Conservation (phyloP, 2,113 vertebrate genomes). For the Psammodynastes pulverulentus region DNA sequence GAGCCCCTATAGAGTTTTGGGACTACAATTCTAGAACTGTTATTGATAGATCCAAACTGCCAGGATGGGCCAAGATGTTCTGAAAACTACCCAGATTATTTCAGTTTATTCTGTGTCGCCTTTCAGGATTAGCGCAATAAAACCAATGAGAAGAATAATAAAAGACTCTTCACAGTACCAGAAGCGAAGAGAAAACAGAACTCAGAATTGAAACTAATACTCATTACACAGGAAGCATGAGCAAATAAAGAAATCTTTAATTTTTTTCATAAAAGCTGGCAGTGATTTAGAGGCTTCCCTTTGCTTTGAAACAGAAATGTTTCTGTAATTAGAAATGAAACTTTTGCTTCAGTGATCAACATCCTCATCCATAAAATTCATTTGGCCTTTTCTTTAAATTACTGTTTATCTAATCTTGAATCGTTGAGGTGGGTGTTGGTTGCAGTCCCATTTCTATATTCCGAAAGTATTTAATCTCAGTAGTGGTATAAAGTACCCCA, state of each 20-base stretch:
- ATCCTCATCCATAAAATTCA: not conserved
- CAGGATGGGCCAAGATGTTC: not conserved
- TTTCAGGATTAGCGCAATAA: not conserved
- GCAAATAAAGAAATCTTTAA: not conserved
- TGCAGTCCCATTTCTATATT: not conserved
- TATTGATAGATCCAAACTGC: not conserved
- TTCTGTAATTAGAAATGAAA: not conserved
- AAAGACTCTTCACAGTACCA: not conserved
- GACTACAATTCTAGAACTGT: not conserved
- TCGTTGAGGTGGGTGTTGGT: not conserved
- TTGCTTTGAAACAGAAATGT: not conserved
- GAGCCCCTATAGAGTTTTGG: not conserved
- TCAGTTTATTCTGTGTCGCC: not conserved
- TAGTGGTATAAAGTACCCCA: not conserved
- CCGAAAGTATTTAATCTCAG: not conserved
- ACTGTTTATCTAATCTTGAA: not conserved
- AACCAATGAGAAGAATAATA: not conserved
- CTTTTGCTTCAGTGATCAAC: not conserved
- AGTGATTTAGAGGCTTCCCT: not conserved
- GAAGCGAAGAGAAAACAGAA: not conserved
- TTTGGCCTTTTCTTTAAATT: not conserved
- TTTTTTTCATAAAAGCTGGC: not conserved
- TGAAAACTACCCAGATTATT: not conserved
- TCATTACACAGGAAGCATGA: not conserved
- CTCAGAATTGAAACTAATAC: not conserved